Evolutionary conservation across 2,888 invertebrate species (phyloP).

Genomic region (Papilio protenor): DNA sequence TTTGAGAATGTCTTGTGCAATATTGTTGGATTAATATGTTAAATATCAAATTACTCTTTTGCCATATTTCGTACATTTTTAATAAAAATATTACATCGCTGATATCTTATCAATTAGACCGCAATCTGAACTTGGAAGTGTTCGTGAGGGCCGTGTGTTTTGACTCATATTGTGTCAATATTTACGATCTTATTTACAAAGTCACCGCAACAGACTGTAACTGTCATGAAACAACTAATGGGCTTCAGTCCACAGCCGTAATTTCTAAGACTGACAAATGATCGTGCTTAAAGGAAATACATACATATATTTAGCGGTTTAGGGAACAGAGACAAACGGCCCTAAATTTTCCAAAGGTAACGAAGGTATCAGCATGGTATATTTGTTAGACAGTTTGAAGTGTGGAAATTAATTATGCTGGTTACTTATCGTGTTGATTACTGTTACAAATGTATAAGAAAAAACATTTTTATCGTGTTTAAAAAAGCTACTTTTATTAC

Average conservation of each 20-base stretch:
- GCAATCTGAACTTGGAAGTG: constrained; percentile 48
- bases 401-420: background rate
- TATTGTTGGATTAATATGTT: no score
- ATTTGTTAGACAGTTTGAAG: constrained; percentile 34
- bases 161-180: constrained; percentile 61
- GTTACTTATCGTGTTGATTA: constrained; percentile 3
- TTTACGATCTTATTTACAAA: constrained; percentile 56
- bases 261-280: constrained; percentile 55
- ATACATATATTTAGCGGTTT: constrained; percentile 53
- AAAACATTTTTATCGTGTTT: background rate
- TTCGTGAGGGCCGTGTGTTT: constrained; percentile 65
- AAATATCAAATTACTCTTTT: background rate
- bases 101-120: constrained; percentile 51
- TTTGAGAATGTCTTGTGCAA: no score
- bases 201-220: constrained; percentile 58
- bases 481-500: background rate
- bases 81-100: background rate
- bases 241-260: constrained; percentile 51
- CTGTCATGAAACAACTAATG: constrained; percentile 60
- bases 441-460: background rate
- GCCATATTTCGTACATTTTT: background rate
- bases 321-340: constrained; percentile 63
- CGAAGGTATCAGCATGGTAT: constrained; percentile 30
- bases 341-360: constrained; percentile 54
- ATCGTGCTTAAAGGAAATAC: constrained; percentile 60